A percentile compares a stretch with the other conserved stretches of the same genome.
phyloP scores from a whole-genome alignment of 1,140 invertebrate genomes.

The Tribolium madens region DNA sequence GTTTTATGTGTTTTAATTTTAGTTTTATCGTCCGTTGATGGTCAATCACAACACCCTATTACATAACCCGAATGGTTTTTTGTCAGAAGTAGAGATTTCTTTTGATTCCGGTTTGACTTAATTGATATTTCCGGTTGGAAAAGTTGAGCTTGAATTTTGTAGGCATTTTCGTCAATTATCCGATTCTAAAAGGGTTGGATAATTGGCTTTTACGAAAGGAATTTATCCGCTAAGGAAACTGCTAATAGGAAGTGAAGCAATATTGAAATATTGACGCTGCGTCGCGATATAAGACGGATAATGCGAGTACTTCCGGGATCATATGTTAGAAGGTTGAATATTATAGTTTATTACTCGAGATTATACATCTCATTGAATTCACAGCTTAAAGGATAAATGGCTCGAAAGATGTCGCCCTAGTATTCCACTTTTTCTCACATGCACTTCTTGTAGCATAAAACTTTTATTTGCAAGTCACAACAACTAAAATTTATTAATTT shows the following conservation, averaged over 20 bases:
- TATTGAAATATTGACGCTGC: slow-evolving; percentile 11
- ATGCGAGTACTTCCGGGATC: slow-evolving; percentile 1
- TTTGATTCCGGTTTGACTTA: background rate
- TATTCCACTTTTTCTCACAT: background rate
- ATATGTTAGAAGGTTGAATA: slow-evolving; percentile 21
- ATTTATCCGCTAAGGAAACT: slow-evolving; percentile 15
- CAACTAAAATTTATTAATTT: too few species aligned
- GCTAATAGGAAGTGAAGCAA: slow-evolving; percentile 20
- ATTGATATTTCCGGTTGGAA: background rate
- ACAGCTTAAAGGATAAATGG: background rate
- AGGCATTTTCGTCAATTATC: slow-evolving; percentile 6
- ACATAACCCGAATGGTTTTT: background rate
- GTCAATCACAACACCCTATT: slow-evolving; percentile 4
- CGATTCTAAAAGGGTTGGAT: slow-evolving; percentile 7
- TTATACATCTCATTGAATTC: slow-evolving; percentile 21
- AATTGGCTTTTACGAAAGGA: slow-evolving; percentile 19
- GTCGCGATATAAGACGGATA: slow-evolving; percentile 3
- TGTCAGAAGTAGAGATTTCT: background rate
- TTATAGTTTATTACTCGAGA: slow-evolving; percentile 12
- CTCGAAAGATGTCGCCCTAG: background rate
- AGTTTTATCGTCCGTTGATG: slow-evolving; percentile 7
- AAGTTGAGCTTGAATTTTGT: slow-evolving; percentile 1
- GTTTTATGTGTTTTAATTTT: slow-evolving; percentile 23
- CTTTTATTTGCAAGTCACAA: background rate
- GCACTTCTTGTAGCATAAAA: background rate